A percentile compares a stretch with the other conserved stretches of the same genome.
Conservation (phyloP, 1,140 invertebrate species). For the Drosophila subobscura region DNA sequence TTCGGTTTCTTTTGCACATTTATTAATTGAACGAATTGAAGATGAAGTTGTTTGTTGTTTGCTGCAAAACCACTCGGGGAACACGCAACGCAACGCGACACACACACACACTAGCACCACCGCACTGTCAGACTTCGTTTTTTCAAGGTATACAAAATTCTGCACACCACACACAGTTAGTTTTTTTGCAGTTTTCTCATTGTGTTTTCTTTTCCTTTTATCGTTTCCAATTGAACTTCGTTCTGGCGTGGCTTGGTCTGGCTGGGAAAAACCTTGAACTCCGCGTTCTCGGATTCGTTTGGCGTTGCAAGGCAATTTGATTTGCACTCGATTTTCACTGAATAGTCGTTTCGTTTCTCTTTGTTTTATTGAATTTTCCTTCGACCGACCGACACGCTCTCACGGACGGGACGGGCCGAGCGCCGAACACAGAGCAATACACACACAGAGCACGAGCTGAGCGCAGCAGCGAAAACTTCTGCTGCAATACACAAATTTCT, state of each 20-base stretch:
- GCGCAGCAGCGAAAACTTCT: slow-evolving; percentile 72
- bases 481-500: slow-evolving; percentile 75
- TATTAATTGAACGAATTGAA: slow-evolving; percentile 53
- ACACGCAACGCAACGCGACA: slow-evolving; percentile 20
- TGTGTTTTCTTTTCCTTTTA: slow-evolving; percentile 1
- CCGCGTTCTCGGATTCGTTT: neutral
- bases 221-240: slow-evolving; percentile 36
- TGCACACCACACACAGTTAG: slow-evolving; percentile 47
- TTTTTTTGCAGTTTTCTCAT: slow-evolving; percentile 27
- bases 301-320: slow-evolving; percentile 34
- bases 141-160: slow-evolving; percentile 61
- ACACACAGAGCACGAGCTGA: slow-evolving; percentile 32
- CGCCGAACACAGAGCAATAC: slow-evolving; percentile 15
- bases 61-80: neutral
- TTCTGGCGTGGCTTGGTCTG: slow-evolving; percentile 23
- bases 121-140: slow-evolving; percentile 25
- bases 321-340: slow-evolving; percentile 42
- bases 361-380: slow-evolving; percentile 61
- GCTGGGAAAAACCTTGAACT: slow-evolving; percentile 56
- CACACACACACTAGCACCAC: slow-evolving; percentile 25
- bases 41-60: slow-evolving; percentile 3
- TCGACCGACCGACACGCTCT: slow-evolving; percentile 31
- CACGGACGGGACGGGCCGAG: slow-evolving; percentile 23
- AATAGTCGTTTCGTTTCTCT: slow-evolving; percentile 30
- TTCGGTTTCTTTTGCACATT: slow-evolving; percentile 58